Conservation (phyloP, 2,797 vertebrate species). For the Argyrosomus regius region DNA sequence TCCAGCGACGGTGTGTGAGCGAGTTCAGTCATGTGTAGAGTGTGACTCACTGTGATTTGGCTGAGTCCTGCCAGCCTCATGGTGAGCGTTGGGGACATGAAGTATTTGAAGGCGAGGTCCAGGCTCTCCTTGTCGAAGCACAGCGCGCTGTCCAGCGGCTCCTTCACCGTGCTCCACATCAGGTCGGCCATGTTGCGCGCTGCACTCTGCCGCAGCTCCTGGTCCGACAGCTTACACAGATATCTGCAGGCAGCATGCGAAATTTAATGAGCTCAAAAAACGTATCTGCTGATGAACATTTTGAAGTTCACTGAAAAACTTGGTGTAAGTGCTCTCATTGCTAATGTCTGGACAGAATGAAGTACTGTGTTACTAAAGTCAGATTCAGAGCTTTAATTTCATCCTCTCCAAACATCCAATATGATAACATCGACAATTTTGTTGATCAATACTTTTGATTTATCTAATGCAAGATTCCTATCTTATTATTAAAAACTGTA, state of each 20-base stretch:
- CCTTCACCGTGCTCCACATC: slow-evolving; percentile 99
- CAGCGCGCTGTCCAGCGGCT: slow-evolving; percentile 96
- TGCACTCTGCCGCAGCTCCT: slow-evolving; percentile 96
- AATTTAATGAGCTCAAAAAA: not conserved
- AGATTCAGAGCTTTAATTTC: not conserved
- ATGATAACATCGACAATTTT: not conserved
- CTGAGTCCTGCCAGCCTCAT: slow-evolving; percentile 98
- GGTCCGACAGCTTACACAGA: slow-evolving; percentile 98
- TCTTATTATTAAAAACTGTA: not conserved
- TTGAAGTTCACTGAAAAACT: not conserved
- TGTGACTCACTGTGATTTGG: slow-evolving; percentile 94
- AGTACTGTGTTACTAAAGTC: not conserved
- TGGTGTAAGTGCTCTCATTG: not conserved
- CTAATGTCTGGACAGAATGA: not conserved
- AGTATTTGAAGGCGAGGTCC: slow-evolving; percentile 99
- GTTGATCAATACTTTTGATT: not conserved
- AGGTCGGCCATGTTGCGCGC: slow-evolving; percentile 99
- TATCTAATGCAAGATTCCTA: too few species aligned
- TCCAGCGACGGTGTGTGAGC: too few species aligned
- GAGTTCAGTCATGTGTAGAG: not conserved
- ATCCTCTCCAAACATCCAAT: not conserved
- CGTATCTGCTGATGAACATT: not conserved
- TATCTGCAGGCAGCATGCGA: slow-evolving; percentile 84
- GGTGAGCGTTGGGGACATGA: slow-evolving; percentile 98
- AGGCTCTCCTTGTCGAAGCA: slow-evolving; percentile 99